Percentiles rank a stretch among this genome's conserved stretches.
Conservation (phyloP, 2,797 vertebrate species). For the Melanotaenia maccullochi region DNA sequence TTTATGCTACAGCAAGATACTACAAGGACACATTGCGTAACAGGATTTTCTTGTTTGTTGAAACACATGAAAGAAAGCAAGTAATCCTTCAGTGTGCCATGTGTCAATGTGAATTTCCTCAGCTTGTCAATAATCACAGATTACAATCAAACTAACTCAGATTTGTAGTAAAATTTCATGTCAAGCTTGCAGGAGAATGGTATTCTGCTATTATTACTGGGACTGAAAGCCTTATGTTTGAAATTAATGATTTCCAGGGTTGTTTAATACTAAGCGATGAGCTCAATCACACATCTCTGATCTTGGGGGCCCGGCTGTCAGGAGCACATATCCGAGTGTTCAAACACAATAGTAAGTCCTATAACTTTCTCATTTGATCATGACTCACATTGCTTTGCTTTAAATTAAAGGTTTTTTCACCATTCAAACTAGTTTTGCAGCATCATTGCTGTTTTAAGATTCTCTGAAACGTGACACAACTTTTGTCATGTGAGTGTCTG, state of each 20-base stretch:
- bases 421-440: neutral
- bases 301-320: slow-evolving; percentile 92
- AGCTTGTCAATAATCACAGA: slow-evolving; percentile 24
- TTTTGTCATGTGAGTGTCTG: slow-evolving; percentile 1
- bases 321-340: slow-evolving; percentile 91
- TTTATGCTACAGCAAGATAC: slow-evolving; percentile 5
- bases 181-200: neutral
- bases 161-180: neutral
- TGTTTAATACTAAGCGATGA: slow-evolving; percentile 96
- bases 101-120: neutral
- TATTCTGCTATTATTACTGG: neutral
- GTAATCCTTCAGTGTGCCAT: neutral
- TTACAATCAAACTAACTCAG: neutral
- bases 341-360: slow-evolving; percentile 95
- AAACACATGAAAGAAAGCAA: slow-evolving; percentile 12
- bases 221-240: neutral
- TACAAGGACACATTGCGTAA: slow-evolving; percentile 2
- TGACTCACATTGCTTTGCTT: neutral
- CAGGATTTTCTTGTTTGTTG: neutral
- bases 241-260: slow-evolving; percentile 81
- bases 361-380: slow-evolving; percentile 1
- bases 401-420: neutral
- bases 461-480: neutral
- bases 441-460: neutral
- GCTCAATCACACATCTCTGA: slow-evolving; percentile 92